A percentile compares a stretch with the other conserved stretches of the same genome.
These are phyloP conservation scores for Trichonephila clavipes DNA, from an alignment of 1,140 invertebrate genomes.

Conservation along the genomic window DNA sequence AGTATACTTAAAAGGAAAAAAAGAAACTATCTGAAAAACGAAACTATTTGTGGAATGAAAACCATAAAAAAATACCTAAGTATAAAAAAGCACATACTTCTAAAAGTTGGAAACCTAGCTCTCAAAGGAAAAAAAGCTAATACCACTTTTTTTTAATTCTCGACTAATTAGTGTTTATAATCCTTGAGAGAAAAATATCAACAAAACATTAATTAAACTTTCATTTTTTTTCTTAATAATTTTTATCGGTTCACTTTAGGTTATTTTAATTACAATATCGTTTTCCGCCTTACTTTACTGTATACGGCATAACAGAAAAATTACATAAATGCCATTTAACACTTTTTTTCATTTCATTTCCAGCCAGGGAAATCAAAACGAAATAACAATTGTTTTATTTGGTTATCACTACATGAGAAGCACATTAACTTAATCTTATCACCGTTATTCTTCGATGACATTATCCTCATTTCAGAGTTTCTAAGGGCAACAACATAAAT, in stretches of 20 bases:
- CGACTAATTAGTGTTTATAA: slow-evolving; percentile 15
- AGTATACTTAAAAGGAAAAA: background rate
- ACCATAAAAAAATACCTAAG: background rate
- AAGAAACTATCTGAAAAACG: background rate
- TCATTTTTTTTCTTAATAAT: background rate
- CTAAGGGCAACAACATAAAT: background rate
- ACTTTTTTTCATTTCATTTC: no score
- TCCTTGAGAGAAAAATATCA: background rate
- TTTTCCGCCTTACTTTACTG: no score
- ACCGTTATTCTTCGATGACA: no score
- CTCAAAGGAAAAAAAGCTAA: background rate
- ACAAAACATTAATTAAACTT: slow-evolving; percentile 8
- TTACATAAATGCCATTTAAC: no score
- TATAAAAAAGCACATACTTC: background rate
- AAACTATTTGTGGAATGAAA: slow-evolving; percentile 13
- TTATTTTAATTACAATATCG: background rate
- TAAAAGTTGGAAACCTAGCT: background rate
- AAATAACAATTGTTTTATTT: no score
- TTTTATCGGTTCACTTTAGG: background rate
- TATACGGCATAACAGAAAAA: no score
- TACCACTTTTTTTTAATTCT: background rate
- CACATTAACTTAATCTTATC: no score
- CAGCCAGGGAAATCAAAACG: no score
- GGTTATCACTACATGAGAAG: no score
- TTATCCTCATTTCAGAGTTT: background rate